Conservation (phyloP, 2,797 vertebrate genomes). For the Otus scops region DNA sequence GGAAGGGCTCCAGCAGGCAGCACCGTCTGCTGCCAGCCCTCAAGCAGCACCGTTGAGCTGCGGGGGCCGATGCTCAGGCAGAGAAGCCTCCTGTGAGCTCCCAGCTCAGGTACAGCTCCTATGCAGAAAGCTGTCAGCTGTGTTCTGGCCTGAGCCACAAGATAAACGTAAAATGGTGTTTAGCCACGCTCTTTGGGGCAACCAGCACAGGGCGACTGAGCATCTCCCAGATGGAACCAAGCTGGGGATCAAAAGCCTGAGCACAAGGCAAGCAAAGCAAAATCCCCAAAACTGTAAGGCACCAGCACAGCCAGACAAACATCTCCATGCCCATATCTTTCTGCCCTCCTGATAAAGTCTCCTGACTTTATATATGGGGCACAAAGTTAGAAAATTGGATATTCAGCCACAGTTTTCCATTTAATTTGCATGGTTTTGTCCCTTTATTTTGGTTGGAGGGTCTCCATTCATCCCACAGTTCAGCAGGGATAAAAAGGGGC, state of each 20-base stretch:
- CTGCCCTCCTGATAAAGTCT: background rate
- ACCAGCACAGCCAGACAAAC: background rate
- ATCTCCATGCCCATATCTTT: background rate
- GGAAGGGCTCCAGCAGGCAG: slow-evolving; percentile 1
- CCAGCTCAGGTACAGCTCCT: background rate
- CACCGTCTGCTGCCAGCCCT: background rate
- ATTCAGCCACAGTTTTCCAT: background rate
- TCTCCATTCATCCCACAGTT: background rate
- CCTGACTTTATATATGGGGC: background rate
- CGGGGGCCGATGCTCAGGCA: background rate
- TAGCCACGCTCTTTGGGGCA: background rate
- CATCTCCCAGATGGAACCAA: background rate
- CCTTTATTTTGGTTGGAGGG: background rate
- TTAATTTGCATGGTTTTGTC: background rate
- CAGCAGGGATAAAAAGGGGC: background rate
- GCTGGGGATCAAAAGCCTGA: background rate
- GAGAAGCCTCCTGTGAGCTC: background rate
- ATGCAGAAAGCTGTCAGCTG: background rate
- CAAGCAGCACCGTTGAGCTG: background rate
- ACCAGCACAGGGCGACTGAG: background rate
- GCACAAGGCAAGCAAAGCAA: background rate
- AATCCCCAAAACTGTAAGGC: background rate
- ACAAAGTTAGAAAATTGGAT: background rate
- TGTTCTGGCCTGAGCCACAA: background rate
- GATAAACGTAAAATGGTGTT: background rate